Conservation (phyloP, 2,113 vertebrate species). For the Carassius gibelio region DNA sequence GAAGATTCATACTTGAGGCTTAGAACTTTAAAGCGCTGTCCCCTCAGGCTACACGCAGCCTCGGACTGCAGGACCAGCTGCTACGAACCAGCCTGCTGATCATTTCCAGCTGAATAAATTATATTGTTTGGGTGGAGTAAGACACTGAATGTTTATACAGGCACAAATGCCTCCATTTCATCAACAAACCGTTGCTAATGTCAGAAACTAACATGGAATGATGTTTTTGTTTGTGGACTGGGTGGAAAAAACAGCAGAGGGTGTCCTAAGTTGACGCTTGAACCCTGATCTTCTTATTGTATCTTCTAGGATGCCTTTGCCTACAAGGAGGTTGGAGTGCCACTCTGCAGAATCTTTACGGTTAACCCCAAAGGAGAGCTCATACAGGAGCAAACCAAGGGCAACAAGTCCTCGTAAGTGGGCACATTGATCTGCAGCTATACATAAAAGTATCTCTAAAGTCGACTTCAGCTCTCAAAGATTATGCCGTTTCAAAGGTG, state of each 20-base stretch:
- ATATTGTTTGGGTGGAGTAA: constrained; percentile 24
- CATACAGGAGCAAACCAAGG: background rate
- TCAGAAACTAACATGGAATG: constrained; percentile 7
- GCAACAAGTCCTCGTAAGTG: constrained; percentile 74
- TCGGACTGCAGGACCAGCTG: constrained; percentile 19
- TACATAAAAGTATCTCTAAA: constrained; percentile 16
- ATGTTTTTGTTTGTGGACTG: constrained; percentile 27
- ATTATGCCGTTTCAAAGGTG: background rate
- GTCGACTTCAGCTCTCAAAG: background rate
- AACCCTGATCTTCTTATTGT: constrained; percentile 52
- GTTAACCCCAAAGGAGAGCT: constrained; percentile 98
- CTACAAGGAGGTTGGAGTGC: constrained; percentile 95
- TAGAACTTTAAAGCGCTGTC: background rate
- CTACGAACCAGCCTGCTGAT: background rate
- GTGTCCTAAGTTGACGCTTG: constrained; percentile 20
- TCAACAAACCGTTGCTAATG: constrained; percentile 4
- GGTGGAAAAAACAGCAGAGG: background rate
- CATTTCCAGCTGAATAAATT: constrained; percentile 27
- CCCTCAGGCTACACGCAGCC: constrained; percentile 10
- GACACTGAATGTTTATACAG: constrained; percentile 28
- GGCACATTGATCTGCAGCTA: constrained; percentile 23
- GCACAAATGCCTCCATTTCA: constrained; percentile 38
- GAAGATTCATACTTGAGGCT: constrained; percentile 19
- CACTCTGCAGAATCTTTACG: constrained; percentile 93
- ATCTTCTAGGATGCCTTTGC: constrained; percentile 88